Base-by-base conservation (phyloP, 2,797 vertebrate genomes). In the Siniperca undulata region DNA sequence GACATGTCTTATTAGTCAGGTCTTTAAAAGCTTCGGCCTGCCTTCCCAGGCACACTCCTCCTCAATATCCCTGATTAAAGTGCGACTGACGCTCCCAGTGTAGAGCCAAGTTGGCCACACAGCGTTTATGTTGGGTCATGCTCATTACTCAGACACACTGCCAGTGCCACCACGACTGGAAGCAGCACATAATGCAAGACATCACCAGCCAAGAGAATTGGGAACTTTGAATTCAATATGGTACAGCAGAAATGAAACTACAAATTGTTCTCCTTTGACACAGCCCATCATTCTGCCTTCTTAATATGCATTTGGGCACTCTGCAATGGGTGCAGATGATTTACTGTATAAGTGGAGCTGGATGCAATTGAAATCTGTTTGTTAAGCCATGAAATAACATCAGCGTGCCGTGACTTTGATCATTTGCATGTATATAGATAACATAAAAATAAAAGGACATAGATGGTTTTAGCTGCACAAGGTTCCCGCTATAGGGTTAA, bases 11-110 rank as follows among this genome's bases (percentile, higher is more conserved):
- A 95, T 95, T 94, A 95, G 92, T 92, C 90, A 84, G 81, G 85
- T 91, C 92, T 95, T 95, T 94, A 94, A 94, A 95, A 95, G 94
- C 89, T 78, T 86, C 70, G 22, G 91, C 89, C 89, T 91, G 89
- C 90, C 82, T 92, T 90, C 84, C 81, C 74, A 76, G 85, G 86
- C 92, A 89, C 88, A 92, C 90, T 92, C 89, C 86, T 89, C 92
- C 89, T 91, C 92, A 93, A 95, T 95, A 94, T 95, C 89, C 84
- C 90, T 94, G 93, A 95, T 96, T 95, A 95, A 94, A 95, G 93
- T 92, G 89, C 88, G 74, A 93, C 88, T 90, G 91, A 92, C 83
- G 81, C 83, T 85, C 85, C 89, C 77, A 84, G 62, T 73, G 86
- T 81, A 48, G 87, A 95, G 93, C 94, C 92, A 94, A 94, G 91